phyloP scores from a whole-genome alignment of 2,797 vertebrate genomes.

The Neosilurus mollespiculum region DNA sequence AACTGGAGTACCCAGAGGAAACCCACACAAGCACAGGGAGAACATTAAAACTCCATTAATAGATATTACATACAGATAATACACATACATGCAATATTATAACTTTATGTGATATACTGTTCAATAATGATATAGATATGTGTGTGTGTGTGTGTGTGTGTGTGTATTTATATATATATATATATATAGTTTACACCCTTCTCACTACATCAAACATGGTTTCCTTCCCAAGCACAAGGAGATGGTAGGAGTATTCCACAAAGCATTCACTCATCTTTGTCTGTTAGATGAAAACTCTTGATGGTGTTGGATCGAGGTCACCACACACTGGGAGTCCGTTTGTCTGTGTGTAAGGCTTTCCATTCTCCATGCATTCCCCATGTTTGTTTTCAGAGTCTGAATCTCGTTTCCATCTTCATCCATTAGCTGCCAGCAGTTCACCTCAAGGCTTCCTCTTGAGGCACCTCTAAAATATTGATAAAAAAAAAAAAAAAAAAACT shows the following conservation, averaged over 20 bases:
- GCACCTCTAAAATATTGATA: constrained; percentile 99
- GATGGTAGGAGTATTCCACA: constrained; percentile 54
- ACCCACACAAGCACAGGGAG: too few species aligned
- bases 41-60: too few species aligned
- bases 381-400: constrained; percentile 94
- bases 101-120: too few species aligned
- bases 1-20: too few species aligned
- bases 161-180: constrained; percentile 52
- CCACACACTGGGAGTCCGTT: constrained; percentile 56
- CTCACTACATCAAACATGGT: constrained; percentile 74
- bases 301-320: constrained; percentile 71
- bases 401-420: constrained; percentile 90
- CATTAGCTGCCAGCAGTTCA: constrained; percentile 95
- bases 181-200: constrained; percentile 61
- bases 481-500: constrained; percentile 57
- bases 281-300: constrained; percentile 67
- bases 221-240: constrained; percentile 64
- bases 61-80: too few species aligned
- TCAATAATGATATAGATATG: too few species aligned
- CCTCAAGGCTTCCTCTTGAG: constrained; percentile 93
- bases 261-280: constrained; percentile 65
- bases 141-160: too few species aligned
- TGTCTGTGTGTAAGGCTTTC: constrained; percentile 28
- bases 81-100: too few species aligned
- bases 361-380: constrained; percentile 55